Conservation (phyloP, 2,113 vertebrate genomes). For the Sminthopsis crassicaudata region DNA sequence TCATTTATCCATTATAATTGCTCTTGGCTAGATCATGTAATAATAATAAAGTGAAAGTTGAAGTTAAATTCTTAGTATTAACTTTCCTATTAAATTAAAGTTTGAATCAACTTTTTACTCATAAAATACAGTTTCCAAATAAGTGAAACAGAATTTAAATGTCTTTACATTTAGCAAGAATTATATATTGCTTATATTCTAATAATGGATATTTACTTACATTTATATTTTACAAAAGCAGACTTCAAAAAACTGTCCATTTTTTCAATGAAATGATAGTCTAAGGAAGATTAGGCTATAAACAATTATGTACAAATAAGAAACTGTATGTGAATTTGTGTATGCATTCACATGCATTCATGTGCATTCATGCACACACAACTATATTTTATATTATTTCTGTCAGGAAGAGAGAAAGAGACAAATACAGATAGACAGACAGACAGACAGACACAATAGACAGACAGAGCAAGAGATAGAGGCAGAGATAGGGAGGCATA, state of each 20-base stretch:
- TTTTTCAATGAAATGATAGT: no score
- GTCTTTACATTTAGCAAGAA: not conserved
- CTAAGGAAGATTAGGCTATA: not conserved
- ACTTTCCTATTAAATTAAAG: not conserved
- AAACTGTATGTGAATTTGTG: not conserved
- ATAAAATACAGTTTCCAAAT: not conserved
- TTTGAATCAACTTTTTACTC: not conserved
- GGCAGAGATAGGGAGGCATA: not conserved
- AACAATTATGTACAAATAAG: not conserved
- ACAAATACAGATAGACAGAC: not conserved
- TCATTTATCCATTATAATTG: not conserved
- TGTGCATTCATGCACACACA: no score
- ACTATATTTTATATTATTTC: not conserved
- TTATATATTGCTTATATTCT: not conserved
- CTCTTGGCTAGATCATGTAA: not conserved
- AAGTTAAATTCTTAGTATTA: not conserved
- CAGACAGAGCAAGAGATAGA: not conserved
- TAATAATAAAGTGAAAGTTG: not conserved
- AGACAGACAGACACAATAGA: no score
- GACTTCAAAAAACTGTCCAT: no score
- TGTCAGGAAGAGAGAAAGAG: no score
- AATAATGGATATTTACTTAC: not conserved
- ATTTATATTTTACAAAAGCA: no score
- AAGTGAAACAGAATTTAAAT: not conserved
- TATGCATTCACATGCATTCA: no score